phyloP scores from a whole-genome alignment of 2,113 vertebrate species.

The Larimichthys polyactis region DNA sequence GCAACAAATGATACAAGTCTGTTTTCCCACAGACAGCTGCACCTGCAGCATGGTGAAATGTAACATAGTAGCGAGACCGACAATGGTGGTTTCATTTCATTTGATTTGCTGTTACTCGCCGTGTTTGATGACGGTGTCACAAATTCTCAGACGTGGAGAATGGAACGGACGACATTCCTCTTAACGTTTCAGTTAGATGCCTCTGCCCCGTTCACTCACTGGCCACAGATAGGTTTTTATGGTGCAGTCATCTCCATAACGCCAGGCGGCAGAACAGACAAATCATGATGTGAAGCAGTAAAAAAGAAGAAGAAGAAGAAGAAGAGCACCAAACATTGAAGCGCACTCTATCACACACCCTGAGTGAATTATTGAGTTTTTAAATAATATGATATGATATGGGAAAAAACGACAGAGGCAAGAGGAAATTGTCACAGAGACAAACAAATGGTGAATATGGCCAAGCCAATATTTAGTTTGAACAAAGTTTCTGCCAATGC shows the following conservation, averaged over 20 bases:
- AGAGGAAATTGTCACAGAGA: background rate
- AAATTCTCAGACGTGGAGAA: background rate
- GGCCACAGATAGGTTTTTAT: background rate
- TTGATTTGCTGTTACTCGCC: background rate
- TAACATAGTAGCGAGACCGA: background rate
- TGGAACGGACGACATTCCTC: background rate
- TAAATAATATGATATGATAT: background rate
- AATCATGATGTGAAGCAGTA: background rate
- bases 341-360: background rate
- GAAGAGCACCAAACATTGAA: background rate
- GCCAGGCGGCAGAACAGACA: background rate
- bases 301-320: too few species aligned
- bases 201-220: background rate
- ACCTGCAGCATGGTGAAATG: constrained; percentile 9
- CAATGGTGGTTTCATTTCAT: background rate
- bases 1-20: constrained; percentile 7
- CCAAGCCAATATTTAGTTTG: background rate
- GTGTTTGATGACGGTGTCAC: background rate
- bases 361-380: background rate
- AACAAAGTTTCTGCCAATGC: background rate
- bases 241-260: background rate
- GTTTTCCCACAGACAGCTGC: constrained; percentile 10
- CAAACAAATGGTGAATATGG: background rate
- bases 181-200: background rate
- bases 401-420: background rate